These are phyloP conservation scores for Enteromius treurensis DNA, from an alignment of 2,797 vertebrate species.

Conservation along the genomic window DNA sequence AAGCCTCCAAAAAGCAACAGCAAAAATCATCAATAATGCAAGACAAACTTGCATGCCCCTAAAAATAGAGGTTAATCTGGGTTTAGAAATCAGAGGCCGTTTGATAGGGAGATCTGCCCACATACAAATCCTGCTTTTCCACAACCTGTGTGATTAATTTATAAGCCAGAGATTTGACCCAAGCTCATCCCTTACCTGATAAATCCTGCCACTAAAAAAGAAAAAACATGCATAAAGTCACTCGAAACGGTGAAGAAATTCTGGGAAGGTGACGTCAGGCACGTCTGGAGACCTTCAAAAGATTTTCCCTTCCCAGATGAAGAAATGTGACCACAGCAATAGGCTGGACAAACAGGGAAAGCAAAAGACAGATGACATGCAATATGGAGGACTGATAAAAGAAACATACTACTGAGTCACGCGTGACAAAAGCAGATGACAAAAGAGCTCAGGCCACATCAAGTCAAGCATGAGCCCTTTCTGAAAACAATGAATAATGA, in stretches of 20 bases:
- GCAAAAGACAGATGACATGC: conserved; percentile 22
- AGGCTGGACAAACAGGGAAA: conserved; percentile 29
- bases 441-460: conserved; percentile 60
- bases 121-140: conserved; percentile 48
- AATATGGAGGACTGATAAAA: conserved; percentile 49
- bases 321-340: conserved; percentile 17
- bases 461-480: conserved; percentile 68
- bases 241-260: conserved; percentile 11
- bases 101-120: conserved; percentile 41
- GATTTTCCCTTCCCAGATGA: conserved; percentile 1
- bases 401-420: conserved; percentile 58
- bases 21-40: conserved; percentile 64
- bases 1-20: conserved; percentile 43
- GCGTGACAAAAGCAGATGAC: conserved; percentile 64
- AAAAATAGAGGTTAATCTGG: conserved; percentile 62
- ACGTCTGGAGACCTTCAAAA: conserved; percentile 7
- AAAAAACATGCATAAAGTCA: neutral
- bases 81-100: conserved; percentile 55
- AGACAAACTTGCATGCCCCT: conserved; percentile 56
- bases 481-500: conserved; percentile 79
- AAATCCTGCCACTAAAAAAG: conserved; percentile 34
- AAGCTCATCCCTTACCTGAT: conserved; percentile 44
- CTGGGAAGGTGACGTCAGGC: conserved; percentile 33
- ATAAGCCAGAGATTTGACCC: conserved; percentile 46
- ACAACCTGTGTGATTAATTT: conserved; percentile 54